These are phyloP conservation scores for Oncorhynchus clarkii DNA, from an alignment of 2,113 vertebrate species.

Conservation along the genomic window DNA sequence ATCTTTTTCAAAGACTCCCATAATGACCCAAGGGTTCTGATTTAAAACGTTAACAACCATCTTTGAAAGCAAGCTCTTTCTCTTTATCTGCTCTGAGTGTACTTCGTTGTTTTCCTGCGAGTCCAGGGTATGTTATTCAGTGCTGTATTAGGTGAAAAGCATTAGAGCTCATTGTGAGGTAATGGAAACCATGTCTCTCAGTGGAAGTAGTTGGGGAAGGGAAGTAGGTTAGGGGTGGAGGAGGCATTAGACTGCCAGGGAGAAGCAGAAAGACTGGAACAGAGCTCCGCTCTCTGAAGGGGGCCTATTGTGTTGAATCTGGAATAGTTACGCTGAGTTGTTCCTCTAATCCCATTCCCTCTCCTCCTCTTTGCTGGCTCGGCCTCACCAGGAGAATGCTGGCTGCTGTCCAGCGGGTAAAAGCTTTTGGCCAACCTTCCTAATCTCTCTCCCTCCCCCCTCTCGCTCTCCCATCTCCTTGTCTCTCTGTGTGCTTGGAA, in stretches of 20 bases:
- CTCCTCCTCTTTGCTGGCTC: background rate
- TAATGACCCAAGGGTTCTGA: background rate
- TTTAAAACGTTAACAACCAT: background rate
- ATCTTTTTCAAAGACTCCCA: background rate
- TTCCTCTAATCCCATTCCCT: background rate
- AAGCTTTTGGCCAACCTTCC: constrained; percentile 32
- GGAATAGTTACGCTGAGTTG: constrained; percentile 25
- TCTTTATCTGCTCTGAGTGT: background rate
- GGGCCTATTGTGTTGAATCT: constrained; percentile 35
- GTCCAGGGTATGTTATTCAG: background rate
- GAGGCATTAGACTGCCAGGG: constrained; percentile 25
- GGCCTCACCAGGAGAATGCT: constrained; percentile 25
- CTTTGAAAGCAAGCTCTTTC: background rate
- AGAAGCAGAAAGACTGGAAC: constrained; percentile 3
- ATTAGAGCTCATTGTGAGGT: constrained; percentile 22
- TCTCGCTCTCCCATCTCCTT: background rate
- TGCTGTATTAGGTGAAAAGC: background rate
- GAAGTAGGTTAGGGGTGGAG: constrained; percentile 27
- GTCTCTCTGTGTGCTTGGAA: constrained; percentile 14
- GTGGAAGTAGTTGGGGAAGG: constrained; percentile 4
- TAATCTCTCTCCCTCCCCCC: background rate
- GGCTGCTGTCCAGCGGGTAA: constrained; percentile 42
- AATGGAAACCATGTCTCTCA: constrained; percentile 26
- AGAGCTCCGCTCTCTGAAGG: constrained; percentile 14
- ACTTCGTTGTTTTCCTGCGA: background rate